Evolutionary conservation across 2,113 vertebrate genomes (phyloP), one percentile per base, ranked within the genome.

Genomic region (Apeltes quadracus): DNA sequence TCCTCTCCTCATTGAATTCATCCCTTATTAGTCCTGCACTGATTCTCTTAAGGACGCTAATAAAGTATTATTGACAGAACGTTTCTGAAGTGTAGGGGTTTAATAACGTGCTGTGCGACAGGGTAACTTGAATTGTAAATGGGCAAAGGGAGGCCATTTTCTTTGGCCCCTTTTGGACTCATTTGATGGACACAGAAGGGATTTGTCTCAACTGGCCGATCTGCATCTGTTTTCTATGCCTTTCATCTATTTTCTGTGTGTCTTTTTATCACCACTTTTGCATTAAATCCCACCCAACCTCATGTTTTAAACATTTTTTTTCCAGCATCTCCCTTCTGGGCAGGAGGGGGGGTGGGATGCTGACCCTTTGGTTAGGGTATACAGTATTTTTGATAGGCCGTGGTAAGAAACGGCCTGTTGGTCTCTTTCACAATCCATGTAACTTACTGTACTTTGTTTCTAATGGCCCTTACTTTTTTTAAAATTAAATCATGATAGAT

Each of bases 271-370:
- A 81, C 86, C 81, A 82, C 72, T 81, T 75, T 79, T 90, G 75
- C 72, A 90, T 90, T 84, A 84, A 69, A 83, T 89, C 71, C 55
- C 29, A 5, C 75, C 84, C 89, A 80, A 80, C 90, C 88, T 94
- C 83, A 91, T 93, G 93, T 93, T 92, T 95, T 95, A 96, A 96
- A 94, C 95, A 95, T 51, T 95, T 96, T 95, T 95, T 95, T 92
- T 69, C 65, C 94, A 95, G 94, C 93, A 95, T 95, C 90, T 95
- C 89, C 92, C 75, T 51, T 54, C 65, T 32, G 76, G 75, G 72
- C 61, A 78, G 75, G 69, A 69, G 50, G 48, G 22, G 76, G 46
- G 57, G 23, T 0, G n/a, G 23, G 22, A 7, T 10, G 15, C 61
- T 44, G 4, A 29, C 39, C 39, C 22, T 44, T 43, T 16, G 22